A percentile compares a stretch with the other conserved stretches of the same genome.
phyloP scores from a whole-genome alignment of 2,113 vertebrate genomes.

The Mastomys coucha region DNA sequence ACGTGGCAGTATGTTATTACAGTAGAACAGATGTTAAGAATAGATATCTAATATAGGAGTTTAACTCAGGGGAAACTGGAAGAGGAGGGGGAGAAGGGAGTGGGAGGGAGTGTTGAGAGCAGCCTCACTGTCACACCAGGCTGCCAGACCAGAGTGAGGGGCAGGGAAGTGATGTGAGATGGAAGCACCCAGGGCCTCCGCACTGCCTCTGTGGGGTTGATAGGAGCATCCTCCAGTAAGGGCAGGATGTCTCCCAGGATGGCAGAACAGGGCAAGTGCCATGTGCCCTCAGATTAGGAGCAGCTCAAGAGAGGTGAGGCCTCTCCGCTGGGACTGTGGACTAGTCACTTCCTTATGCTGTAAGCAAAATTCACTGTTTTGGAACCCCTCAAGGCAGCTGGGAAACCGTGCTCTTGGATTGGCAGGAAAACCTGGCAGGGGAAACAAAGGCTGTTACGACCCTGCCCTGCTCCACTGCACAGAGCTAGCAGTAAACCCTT shows the following conservation, averaged over 20 bases:
- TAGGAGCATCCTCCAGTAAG: background rate
- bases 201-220: background rate
- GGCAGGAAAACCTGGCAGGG: rapidly evolving
- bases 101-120: background rate
- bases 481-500: background rate
- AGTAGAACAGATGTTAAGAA: background rate
- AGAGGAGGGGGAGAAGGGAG: background rate
- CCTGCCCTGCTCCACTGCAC: too few relatives aligned
- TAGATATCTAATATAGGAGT: background rate
- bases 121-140: background rate
- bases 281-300: background rate
- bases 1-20: background rate
- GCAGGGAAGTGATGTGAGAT: background rate
- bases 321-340: background rate
- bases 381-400: background rate
- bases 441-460: rapidly evolving
- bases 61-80: background rate
- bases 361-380: background rate
- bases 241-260: too few relatives aligned
- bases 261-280: background rate
- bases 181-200: background rate
- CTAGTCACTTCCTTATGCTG: background rate
- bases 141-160: background rate
- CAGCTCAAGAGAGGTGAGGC: background rate
- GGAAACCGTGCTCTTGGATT: background rate